Conservation (phyloP, 2,888 invertebrate genomes). For the Callosobruchus maculatus region DNA sequence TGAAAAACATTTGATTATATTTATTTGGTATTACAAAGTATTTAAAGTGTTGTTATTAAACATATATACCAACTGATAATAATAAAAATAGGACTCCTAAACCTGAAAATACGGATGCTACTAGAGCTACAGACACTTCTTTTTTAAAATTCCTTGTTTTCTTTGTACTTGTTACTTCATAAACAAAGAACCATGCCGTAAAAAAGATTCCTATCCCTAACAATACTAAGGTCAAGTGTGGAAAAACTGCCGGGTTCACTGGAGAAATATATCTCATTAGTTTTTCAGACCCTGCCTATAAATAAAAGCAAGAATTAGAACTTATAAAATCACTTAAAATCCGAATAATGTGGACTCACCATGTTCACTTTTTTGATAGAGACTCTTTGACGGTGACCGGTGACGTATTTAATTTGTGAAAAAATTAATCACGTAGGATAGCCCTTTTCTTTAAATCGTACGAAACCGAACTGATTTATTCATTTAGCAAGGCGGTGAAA, state of each 20-base stretch:
- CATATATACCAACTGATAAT: conserved; percentile 96
- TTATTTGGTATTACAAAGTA: background rate
- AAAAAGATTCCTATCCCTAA: conserved; percentile 95
- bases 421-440: too few species aligned
- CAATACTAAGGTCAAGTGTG: conserved; percentile 85
- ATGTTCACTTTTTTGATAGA: background rate
- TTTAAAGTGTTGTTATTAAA: conserved; percentile 48
- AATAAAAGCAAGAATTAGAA: background rate
- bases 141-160: conserved; percentile 82
- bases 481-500: too few species aligned
- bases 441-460: too few species aligned
- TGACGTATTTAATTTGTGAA: too few species aligned
- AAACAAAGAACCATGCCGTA: conserved; percentile 99
- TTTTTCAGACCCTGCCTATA: conserved; percentile 43
- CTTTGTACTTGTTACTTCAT: conserved; percentile 89
- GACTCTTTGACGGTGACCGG: background rate
- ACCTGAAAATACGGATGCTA: conserved; percentile 94
- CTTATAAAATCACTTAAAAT: background rate
- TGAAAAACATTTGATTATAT: background rate
- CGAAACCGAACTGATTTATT: too few species aligned
- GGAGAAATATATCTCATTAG: conserved; percentile 93
- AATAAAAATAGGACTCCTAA: conserved; percentile 92
- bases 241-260: conserved; percentile 92
- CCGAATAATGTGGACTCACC: background rate
- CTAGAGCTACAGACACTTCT: conserved; percentile 84